Evolutionary conservation across 2,888 invertebrate species (phyloP), one percentile per base, ranked within the genome.

Genomic region (Trachelus troglodyta): DNA sequence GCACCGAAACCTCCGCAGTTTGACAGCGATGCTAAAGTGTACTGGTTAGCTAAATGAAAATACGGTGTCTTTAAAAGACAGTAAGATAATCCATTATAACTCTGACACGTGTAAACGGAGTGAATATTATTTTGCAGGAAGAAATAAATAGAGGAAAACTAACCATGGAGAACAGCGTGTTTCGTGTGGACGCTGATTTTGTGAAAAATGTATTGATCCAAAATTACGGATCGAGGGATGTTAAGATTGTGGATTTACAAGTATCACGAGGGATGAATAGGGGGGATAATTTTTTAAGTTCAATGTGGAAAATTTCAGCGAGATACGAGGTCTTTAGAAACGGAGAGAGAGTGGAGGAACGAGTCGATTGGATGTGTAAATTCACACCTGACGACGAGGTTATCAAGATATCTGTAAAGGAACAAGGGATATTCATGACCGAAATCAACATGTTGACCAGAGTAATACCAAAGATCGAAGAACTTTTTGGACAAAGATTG

Each of bases 301-400:
- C 79, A 11, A 69, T 84, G 15, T 77, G 33, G 75, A 81, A 78
- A 76, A 75, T 77, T 15, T 73, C 75, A 33, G n/a, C 83, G 76
- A 75, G 56, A 31, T 83, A 84, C 34, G 78, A 69, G n/a, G 75
- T 76, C 69, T 15, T 34, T 11, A 40, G 34, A n/a, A 15, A 40
- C 9, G 34, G 34, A n/a, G 69, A 82, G 1, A 68, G 34, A 69
- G 77, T 74, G 2, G 76, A 81, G 31, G 79, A 68, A 74, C 71
- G 79, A 9, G 76, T 80, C 3, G 77, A 75, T 12, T 30, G 85
- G 34, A 75, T 87, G 34, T 75, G 84, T 3, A 88, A 88, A 71
- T 35, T 75, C 6, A 85, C 85, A 40, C 85, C 85, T 3, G 3
- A 9, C 1, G 69, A 40, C 31, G 3, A 69, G 56, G n/a, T 37